Percentiles rank a stretch among this genome's conserved stretches.
Evolutionary conservation across 1,140 invertebrate species (phyloP).

Genomic region (Solen grandis): DNA sequence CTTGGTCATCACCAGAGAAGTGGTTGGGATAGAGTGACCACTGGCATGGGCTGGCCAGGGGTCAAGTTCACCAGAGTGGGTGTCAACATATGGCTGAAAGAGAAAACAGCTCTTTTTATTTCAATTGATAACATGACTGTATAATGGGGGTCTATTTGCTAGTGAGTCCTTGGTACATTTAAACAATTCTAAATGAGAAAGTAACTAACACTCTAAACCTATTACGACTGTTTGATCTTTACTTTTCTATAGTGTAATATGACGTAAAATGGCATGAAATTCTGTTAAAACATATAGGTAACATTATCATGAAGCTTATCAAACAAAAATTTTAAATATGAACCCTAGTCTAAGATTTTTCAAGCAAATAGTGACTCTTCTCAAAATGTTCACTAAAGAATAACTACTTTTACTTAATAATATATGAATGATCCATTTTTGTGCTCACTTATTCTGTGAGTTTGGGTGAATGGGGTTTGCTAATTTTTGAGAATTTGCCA

Average conservation of each 20-base stretch:
- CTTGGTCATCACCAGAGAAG: constrained; percentile 74
- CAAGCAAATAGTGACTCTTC: no score
- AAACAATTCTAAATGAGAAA: not conserved
- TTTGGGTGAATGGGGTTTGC: no score
- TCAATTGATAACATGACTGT: not conserved
- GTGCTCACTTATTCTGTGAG: no score
- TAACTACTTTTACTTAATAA: no score
- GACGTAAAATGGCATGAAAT: not conserved
- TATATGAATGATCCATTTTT: no score
- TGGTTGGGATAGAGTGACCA: constrained; percentile 67
- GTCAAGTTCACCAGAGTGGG: constrained; percentile 77
- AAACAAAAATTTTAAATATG: no score
- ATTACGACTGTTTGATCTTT: no score
- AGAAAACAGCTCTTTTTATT: not conserved
- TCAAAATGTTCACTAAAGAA: no score
- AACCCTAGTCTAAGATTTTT: no score
- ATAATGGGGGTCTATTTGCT: not conserved
- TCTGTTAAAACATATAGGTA: not conserved
- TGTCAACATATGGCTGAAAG: constrained; percentile 78
- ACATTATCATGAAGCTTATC: no score
- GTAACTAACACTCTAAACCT: not conserved
- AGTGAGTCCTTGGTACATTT: not conserved
- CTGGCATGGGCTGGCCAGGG: constrained; percentile 81
- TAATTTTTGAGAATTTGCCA: no score
- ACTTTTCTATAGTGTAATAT: no score